Conservation (phyloP, 2,888 invertebrate species). For the Drosophila nigritarsus region DNA sequence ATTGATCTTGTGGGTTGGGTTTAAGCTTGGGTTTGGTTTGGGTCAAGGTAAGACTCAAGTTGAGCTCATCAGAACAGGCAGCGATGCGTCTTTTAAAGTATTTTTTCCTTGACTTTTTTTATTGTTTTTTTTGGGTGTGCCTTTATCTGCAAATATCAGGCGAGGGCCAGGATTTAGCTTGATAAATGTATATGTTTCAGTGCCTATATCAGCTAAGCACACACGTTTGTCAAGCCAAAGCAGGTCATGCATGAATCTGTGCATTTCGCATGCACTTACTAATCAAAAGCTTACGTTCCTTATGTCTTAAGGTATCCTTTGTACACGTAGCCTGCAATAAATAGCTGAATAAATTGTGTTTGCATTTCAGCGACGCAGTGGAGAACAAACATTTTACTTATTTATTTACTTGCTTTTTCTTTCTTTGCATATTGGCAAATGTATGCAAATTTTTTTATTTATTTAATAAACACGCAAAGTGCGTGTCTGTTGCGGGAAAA, state of each 20-base stretch:
- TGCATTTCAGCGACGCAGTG: constrained; percentile 21
- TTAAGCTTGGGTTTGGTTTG: constrained; percentile 36
- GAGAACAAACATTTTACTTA: constrained; percentile 6
- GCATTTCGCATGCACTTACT: constrained; percentile 1
- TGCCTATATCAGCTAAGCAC: background rate
- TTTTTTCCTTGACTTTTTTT: background rate
- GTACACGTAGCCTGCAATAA: background rate
- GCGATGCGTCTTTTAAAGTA: constrained; percentile 38
- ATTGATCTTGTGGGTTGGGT: constrained; percentile 32
- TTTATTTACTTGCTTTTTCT: constrained; percentile 10
- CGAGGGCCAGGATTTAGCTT: constrained; percentile 39
- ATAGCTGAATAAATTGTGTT: constrained; percentile 40
- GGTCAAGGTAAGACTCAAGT: constrained; percentile 52
- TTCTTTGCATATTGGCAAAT: constrained; percentile 48
- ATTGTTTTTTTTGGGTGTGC: constrained; percentile 29
- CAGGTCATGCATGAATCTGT: constrained; percentile 15
- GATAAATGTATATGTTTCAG: constrained; percentile 1
- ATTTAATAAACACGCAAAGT: constrained; percentile 79
- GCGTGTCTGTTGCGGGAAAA: constrained; percentile 59
- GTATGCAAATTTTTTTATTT: constrained; percentile 72
- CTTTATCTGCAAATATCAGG: constrained; percentile 35
- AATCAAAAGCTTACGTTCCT: constrained; percentile 16
- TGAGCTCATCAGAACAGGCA: constrained; percentile 48
- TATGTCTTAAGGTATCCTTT: background rate
- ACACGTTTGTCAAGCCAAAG: constrained; percentile 2